phyloP scores from a whole-genome alignment of 2,888 invertebrate species.

The Hyposoter dolosus region DNA sequence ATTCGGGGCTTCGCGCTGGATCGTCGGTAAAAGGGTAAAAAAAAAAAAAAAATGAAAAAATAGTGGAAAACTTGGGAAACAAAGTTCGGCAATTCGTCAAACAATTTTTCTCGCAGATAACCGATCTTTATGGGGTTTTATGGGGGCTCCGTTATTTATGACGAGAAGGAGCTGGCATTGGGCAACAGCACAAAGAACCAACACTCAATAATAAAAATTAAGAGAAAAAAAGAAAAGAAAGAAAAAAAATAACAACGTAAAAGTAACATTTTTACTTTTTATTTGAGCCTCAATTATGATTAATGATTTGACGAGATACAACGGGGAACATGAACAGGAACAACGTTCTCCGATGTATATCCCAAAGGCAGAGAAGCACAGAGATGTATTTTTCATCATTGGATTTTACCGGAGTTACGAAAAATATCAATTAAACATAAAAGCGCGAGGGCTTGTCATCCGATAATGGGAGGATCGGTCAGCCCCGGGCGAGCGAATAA shows the following conservation, averaged over 20 bases:
- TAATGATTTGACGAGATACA: conserved; percentile 48
- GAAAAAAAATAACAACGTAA: conserved; percentile 55
- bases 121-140: conserved; percentile 76
- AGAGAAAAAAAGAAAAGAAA: conserved; percentile 43
- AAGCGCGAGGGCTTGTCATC: conserved; percentile 84
- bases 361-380: conserved; percentile 45
- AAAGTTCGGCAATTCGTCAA: conserved; percentile 64
- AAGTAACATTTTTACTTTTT: conserved; percentile 34
- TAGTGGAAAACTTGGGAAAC: conserved; percentile 53
- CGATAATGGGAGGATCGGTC: conserved; percentile 82
- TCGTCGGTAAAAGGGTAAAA: conserved; percentile 8
- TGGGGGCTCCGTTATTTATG: conserved; percentile 77
- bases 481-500: conserved; percentile 79
- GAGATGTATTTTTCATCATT: conserved; percentile 75
- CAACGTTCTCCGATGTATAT: conserved; percentile 52
- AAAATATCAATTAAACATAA: conserved; percentile 85
- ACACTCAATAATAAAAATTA: conserved; percentile 68
- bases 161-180: conserved; percentile 68
- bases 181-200: conserved; percentile 25
- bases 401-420: conserved; percentile 83
- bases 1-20: conserved; percentile 22
- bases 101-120: conserved; percentile 73
- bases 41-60: conserved; percentile 29
- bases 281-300: conserved; percentile 55
- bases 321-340: conserved; percentile 40